These are phyloP conservation scores for Myrmecophaga tridactyla DNA, from an alignment of 2,113 vertebrate species.

Conservation along the genomic window DNA sequence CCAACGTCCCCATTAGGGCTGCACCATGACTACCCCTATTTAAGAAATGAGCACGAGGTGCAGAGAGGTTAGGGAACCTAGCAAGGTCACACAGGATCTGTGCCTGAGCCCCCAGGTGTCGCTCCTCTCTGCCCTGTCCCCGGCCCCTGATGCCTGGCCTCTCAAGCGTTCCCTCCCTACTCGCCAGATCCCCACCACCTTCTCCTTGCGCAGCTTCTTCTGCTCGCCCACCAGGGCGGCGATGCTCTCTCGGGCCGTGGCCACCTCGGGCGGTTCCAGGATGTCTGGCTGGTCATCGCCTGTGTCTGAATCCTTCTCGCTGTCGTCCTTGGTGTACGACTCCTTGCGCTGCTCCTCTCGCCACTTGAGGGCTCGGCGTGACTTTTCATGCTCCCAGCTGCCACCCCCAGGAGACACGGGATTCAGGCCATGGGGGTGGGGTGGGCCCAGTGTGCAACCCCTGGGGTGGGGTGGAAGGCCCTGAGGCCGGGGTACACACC, in stretches of 20 bases:
- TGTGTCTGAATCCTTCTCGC: constrained; percentile 90
- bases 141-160: not conserved
- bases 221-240: constrained; percentile 86
- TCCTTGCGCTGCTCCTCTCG: constrained; percentile 87
- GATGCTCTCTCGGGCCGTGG: constrained; percentile 86
- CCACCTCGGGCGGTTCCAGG: constrained; percentile 86
- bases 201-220: constrained; percentile 87
- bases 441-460: accelerated
- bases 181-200: constrained; percentile 78
- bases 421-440: not conserved
- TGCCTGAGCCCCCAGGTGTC: not conserved
- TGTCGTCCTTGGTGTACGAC: constrained; percentile 86
- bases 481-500: constrained; percentile 77
- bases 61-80: not conserved
- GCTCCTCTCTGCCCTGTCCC: too few species aligned
- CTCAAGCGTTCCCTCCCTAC: accelerated
- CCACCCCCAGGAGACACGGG: not conserved
- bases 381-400: constrained; percentile 93
- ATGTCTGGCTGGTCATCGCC: constrained; percentile 86
- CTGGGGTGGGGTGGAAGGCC: not conserved
- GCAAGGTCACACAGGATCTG: not conserved
- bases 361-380: constrained; percentile 84
- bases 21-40: not conserved
- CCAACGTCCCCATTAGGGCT: not conserved
- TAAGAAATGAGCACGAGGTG: not conserved